Evolutionary conservation across 2,888 invertebrate species (phyloP), one percentile per base, ranked within the genome.

Genomic region (Diploptera punctata): DNA sequence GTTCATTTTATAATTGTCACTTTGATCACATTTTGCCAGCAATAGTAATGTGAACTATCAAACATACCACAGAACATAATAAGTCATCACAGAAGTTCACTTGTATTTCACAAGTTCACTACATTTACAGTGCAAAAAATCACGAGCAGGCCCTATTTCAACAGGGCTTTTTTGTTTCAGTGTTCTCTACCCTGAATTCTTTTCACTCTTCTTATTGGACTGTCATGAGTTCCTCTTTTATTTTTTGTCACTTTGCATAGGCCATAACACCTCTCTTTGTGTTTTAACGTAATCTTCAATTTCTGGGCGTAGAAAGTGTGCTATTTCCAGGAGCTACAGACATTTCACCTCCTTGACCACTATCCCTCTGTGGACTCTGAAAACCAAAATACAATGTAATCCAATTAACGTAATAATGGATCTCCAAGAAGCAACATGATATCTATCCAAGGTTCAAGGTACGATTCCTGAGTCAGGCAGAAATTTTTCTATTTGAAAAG

Each of bases 331-430:
- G 86, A 67, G 86, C 86, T 38, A 87, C 85, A 21, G 86, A 84
- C 82, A 87, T 85, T 78, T 88, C 88, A 65, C 86, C 86, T 62
- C 85, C 83, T 80, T 87, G 87, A 49, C 85, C 84, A 73, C 84
- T 84, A 76, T 88, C 88, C 73, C 87, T 81, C 77, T 87, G 87
- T 24, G 87, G 87, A 78, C 87, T 86, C 87, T 88, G 78, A 72
- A 82, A 67, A 71, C 9, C 69, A 60, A 73, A 24, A 65, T n/a
- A 49, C 24, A 21, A 47, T 61, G n/a, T 13, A 60, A 31, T 7
- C n/a, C n/a, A n/a, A n/a, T n/a, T n/a, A n/a, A n/a, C n/a, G n/a
- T n/a, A n/a, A n/a, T n/a, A n/a, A n/a, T n/a, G n/a, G n/a, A n/a
- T n/a, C n/a, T n/a, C n/a, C n/a, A n/a, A n/a, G n/a, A n/a, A n/a